Conservation (phyloP, 2,797 vertebrate genomes). For the Cryptoprocta ferox region DNA sequence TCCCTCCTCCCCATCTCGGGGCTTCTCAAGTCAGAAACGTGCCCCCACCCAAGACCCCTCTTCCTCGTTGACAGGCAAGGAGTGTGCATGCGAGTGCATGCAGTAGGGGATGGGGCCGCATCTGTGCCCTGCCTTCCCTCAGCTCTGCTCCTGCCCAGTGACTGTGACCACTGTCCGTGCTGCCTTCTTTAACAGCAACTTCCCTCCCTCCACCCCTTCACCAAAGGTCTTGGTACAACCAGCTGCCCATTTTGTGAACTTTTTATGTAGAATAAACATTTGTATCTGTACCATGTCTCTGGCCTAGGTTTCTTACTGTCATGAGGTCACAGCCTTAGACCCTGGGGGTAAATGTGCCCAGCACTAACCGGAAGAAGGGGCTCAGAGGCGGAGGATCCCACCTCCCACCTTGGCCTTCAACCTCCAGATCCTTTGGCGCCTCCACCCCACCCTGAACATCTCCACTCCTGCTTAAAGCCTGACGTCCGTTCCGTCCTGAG, state of each 20-base stretch:
- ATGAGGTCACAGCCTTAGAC: not conserved
- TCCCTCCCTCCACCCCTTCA: constrained; percentile 66
- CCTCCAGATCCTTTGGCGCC: not conserved
- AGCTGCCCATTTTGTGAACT: constrained; percentile 89
- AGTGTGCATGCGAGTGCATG: constrained; percentile 64
- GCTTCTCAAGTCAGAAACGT: not conserved
- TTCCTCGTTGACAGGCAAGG: not conserved
- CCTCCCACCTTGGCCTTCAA: not conserved
- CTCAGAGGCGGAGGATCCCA: not conserved
- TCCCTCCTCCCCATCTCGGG: not conserved
- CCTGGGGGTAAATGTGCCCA: not conserved
- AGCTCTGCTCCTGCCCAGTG: constrained; percentile 76
- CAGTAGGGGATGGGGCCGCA: not conserved
- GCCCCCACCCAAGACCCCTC: not conserved
- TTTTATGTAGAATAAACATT: constrained; percentile 92
- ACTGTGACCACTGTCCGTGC: constrained; percentile 79
- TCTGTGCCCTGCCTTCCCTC: not conserved
- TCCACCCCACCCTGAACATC: not conserved
- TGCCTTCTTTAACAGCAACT: constrained; percentile 68
- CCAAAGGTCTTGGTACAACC: constrained; percentile 87
- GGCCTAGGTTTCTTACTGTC: not conserved
- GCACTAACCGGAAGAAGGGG: not conserved
- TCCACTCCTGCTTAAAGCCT: not conserved
- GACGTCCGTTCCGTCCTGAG: not conserved
- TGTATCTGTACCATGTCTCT: constrained; percentile 83